Conservation (phyloP, 2,113 vertebrate genomes). For the Rhodinocichla rosea region DNA sequence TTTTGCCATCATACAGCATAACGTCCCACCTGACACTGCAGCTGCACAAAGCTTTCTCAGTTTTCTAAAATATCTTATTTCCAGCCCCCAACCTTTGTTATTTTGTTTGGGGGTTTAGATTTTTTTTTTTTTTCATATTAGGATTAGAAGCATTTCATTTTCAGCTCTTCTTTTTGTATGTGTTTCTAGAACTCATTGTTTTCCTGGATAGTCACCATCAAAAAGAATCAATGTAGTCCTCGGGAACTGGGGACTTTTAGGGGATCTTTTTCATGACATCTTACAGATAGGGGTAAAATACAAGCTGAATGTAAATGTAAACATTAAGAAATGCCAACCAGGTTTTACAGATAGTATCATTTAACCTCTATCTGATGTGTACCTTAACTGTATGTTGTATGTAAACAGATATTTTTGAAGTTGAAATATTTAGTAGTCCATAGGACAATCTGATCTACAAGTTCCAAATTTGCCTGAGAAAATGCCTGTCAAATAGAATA, state of each 20-base stretch:
- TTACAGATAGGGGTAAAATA: background rate
- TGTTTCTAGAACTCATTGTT: background rate
- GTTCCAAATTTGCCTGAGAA: background rate
- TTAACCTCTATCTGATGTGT: background rate
- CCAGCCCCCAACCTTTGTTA: fast-evolving
- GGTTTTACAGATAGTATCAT: background rate
- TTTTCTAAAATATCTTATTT: background rate
- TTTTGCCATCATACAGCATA: slow-evolving; percentile 6
- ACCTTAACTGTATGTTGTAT: background rate
- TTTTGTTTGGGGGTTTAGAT: background rate
- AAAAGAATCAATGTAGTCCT: background rate
- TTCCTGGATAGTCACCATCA: background rate
- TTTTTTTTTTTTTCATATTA: background rate
- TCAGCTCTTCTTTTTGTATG: background rate
- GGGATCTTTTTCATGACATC: background rate
- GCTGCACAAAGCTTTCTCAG: background rate
- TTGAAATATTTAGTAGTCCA: background rate
- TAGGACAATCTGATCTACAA: background rate
- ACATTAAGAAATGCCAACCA: background rate
- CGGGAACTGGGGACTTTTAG: background rate
- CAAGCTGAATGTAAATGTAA: background rate
- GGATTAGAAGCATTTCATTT: background rate
- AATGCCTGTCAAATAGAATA: background rate
- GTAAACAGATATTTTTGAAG: background rate
- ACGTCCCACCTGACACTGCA: slow-evolving; percentile 47